These are phyloP conservation scores for Microcebus jonahi DNA, from an alignment of 2,113 vertebrate genomes.

Conservation along the genomic window DNA sequence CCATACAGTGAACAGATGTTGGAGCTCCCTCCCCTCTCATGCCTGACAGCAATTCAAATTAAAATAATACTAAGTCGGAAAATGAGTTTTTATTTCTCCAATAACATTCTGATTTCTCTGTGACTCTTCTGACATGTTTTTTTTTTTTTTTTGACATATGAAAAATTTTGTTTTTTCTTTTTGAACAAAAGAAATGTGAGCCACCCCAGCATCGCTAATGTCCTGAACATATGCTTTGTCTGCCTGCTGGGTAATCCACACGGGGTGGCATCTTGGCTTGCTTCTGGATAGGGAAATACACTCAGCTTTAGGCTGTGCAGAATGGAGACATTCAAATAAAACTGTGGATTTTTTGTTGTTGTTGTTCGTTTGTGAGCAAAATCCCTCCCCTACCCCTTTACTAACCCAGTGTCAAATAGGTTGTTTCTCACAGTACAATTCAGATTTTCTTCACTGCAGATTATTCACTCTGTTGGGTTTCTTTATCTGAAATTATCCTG, in stretches of 20 bases:
- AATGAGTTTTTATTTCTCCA: neutral
- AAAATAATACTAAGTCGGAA: slow-evolving; percentile 28
- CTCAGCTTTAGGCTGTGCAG: neutral
- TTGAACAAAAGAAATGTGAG: slow-evolving; percentile 43
- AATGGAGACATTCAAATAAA: slow-evolving; percentile 29
- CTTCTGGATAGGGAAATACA: slow-evolving; percentile 47
- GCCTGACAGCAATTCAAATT: slow-evolving; percentile 1
- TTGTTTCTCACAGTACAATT: slow-evolving; percentile 64
- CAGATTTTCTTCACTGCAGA: slow-evolving; percentile 60
- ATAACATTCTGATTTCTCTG: slow-evolving; percentile 11
- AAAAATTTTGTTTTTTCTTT: neutral
- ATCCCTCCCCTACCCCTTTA: neutral
- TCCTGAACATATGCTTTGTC: neutral
- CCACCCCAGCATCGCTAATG: neutral
- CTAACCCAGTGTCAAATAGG: slow-evolving; percentile 16
- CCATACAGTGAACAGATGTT: neutral
- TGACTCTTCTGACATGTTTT: neutral
- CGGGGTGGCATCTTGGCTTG: slow-evolving; percentile 32
- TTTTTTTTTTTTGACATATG: neutral
- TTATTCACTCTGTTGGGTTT: slow-evolving; percentile 69
- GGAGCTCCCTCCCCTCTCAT: neutral
- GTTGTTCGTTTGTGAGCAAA: slow-evolving; percentile 40
- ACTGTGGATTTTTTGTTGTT: neutral
- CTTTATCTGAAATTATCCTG: slow-evolving; percentile 76
- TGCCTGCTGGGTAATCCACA: slow-evolving; percentile 1